phyloP scores from a whole-genome alignment of 2,113 vertebrate genomes.

The Arenaria interpres region DNA sequence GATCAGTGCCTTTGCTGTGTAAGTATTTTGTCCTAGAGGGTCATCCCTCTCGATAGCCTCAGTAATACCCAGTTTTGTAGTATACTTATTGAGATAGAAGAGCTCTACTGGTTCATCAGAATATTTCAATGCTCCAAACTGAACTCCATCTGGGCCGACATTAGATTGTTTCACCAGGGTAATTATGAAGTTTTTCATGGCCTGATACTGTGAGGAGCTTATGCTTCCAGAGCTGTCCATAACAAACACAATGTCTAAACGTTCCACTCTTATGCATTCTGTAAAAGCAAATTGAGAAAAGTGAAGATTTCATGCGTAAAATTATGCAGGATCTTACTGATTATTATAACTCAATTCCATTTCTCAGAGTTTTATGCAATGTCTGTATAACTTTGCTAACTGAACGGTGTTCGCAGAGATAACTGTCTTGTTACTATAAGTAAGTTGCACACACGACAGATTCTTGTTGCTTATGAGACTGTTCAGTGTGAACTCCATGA shows the following conservation, averaged over 20 bases:
- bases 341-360: neutral
- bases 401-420: neutral
- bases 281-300: neutral
- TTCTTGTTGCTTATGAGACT: neutral
- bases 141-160: conserved; percentile 63
- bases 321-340: neutral
- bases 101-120: conserved; percentile 34
- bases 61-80: conserved; percentile 40
- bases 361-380: neutral
- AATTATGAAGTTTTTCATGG: conserved; percentile 74
- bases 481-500: neutral
- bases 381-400: neutral
- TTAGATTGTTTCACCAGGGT: conserved; percentile 67
- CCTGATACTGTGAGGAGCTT: neutral
- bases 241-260: conserved; percentile 73
- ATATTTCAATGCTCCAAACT: conserved; percentile 71
- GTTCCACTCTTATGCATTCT: conserved; percentile 70
- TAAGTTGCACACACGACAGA: neutral
- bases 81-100: conserved; percentile 49
- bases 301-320: neutral
- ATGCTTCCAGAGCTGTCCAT: conserved; percentile 74
- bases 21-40: conserved; percentile 16
- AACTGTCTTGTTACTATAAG: neutral
- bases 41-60: conserved; percentile 14
- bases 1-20: conserved; percentile 47